Evolutionary conservation across 2,113 vertebrate genomes (phyloP).

Genomic region (Hepsetus odoe): DNA sequence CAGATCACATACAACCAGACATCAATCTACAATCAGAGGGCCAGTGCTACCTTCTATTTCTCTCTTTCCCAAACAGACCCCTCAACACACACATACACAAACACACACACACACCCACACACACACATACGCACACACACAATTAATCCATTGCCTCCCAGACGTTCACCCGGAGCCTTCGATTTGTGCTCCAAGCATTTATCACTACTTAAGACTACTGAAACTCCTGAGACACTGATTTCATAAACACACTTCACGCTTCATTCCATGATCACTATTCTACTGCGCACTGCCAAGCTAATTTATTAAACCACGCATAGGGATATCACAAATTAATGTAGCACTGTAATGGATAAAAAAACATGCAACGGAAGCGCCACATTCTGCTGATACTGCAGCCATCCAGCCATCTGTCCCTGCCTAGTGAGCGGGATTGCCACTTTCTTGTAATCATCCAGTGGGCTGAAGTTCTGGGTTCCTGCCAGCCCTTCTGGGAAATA

Average conservation of each 20-base stretch:
- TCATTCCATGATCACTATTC: constrained; percentile 6
- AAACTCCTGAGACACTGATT: background rate
- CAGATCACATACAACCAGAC: constrained; percentile 54
- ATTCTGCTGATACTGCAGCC: constrained; percentile 60
- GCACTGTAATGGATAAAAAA: constrained; percentile 26
- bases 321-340: constrained; percentile 29
- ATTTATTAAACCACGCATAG: constrained; percentile 33
- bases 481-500: constrained; percentile 57
- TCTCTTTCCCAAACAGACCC: background rate
- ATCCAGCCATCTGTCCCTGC: constrained; percentile 67
- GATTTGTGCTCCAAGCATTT: background rate
- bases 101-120: background rate
- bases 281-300: constrained; percentile 18
- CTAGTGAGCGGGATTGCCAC: constrained; percentile 54
- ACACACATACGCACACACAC: background rate
- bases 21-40: constrained; percentile 46
- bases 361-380: constrained; percentile 41
- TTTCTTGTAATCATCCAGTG: constrained; percentile 63
- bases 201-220: background rate
- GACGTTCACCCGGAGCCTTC: background rate
- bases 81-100: background rate
- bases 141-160: background rate
- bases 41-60: background rate
- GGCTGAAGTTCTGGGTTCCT: constrained; percentile 47
- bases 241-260: constrained; percentile 9